Base-by-base conservation (phyloP, 2,888 invertebrate genomes). In the Drosophila dives region DNA sequence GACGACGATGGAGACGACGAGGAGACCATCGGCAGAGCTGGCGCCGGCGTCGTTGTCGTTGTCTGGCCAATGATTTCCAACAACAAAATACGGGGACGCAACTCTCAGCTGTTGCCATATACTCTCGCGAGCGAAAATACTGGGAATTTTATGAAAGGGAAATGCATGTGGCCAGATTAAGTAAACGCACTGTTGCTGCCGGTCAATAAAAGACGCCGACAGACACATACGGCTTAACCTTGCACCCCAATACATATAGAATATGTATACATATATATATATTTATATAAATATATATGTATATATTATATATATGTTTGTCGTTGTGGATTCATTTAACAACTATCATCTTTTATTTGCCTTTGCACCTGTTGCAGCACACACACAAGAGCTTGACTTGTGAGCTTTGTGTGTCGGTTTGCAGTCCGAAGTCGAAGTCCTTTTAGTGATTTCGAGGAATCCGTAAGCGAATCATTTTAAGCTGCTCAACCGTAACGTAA, bases 31-130 rank as follows among this genome's bases (percentile, higher is more conserved):
- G 72, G 73, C 58, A 66, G 2, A 42, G 58, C 51, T 34, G 29
- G 51, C 51, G 60, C 60, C 75, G 69, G 55, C 83, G 87, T 64
- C 58, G 72, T 61, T 67, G 71, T 71, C 65, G 87, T 77, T 81
- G 77, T 72, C 77, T 80, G 72, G 69, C 83, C 59, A 60, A 67
- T 81, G 72, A 56, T 60, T 72, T 69, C 68, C 51, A 80, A 63
- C 73, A 85, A 60, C 66, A 62, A 77, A 85, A 85, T 90, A 85
- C 58, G 68, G 89, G 85, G 72, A 26, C 55, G 65, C 73, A 75
- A 80, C 86, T 85, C 89, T 88, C 85, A 90, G 90, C 90, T 85
- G 84, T 73, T 61, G 63, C 66, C 32, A 29, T 34, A 20, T 53
- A 29, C 62, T 23, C 72, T 49, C 65, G 53, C 33, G 62, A 36